Evolutionary conservation across 2,797 vertebrate species (phyloP), one percentile per base, ranked within the genome.

Genomic region (Gymnodraco acuticeps): DNA sequence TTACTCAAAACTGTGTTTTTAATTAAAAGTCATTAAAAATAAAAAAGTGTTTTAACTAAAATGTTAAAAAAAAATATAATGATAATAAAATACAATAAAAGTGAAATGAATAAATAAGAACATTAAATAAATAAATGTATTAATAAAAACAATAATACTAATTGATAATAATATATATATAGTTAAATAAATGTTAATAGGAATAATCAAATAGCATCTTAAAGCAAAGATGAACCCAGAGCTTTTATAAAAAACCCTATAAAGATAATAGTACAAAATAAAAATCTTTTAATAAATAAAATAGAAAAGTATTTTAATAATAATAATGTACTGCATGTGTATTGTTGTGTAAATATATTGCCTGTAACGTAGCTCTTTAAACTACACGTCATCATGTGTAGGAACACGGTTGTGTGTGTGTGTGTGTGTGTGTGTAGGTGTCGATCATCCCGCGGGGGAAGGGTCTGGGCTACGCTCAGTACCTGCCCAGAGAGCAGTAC

Each of bases 401-500:
- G 23, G 23, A 27, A 27, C 27, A 1, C 27, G 27, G 27, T 27
- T 27, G 27, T 27, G 27, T 27, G 27, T 27, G 5, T 33, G 5
- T 8, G 5, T 38, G 33, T 38, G 33, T 8, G 33, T 38, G 33
- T 33, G 33, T 33, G 33, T 74, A 96, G 96, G 95, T 95, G 80
- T 96, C 95, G 0, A 94, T 96, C 74, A 95, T 95, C 75, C 95
- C 95, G 0, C 73, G 91, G 56, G 94, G 94, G 5, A 92, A 93
- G 75, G 96, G 95, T 0, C 87, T 96, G 1, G 93, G 95, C 3
- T 95, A 89, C 0, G 93, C 95, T 0, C 95, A 95, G 88, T 95
- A 96, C 85, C 93, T 96, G n/a, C 95, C 95, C n/a, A 88, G 89
- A 9, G 95, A 96, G 85, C 95, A 95, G 87, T 94, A 90, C 83